Conservation (phyloP, 37 sponge, comb jelly and placozoan genomes). For the Beroe ovata region DNA sequence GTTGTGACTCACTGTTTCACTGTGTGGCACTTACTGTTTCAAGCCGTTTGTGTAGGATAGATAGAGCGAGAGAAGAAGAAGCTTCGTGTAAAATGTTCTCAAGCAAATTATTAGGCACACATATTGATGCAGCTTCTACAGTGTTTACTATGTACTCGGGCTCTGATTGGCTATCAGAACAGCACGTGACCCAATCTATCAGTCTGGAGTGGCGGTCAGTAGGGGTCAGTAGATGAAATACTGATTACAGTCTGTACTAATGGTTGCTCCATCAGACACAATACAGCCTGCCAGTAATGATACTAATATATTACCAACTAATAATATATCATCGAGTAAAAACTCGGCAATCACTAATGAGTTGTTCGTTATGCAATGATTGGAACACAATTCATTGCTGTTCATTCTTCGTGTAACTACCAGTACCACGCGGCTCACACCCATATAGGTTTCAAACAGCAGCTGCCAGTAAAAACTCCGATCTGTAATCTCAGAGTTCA, state of each 20-base stretch:
- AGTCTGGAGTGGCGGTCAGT: background rate
- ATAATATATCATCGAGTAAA: background rate
- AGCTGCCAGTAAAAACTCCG: too few relatives aligned
- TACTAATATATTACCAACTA: background rate
- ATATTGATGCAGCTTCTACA: background rate
- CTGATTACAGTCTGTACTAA: background rate
- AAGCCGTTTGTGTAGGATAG: too few relatives aligned
- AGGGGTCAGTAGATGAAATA: background rate
- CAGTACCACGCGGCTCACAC: too few relatives aligned
- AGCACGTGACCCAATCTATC: background rate
- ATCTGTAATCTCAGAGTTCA: too few relatives aligned
- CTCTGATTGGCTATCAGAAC: too few relatives aligned
- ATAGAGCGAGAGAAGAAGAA: too few relatives aligned
- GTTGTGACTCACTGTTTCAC: too few relatives aligned
- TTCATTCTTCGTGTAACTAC: too few relatives aligned
- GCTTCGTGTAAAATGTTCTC: background rate
- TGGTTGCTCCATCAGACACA: background rate
- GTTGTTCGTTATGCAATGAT: background rate
- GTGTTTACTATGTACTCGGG: background rate
- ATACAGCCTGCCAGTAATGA: background rate
- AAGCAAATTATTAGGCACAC: background rate
- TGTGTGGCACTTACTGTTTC: too few relatives aligned
- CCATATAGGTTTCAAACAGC: too few relatives aligned
- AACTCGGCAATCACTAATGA: background rate
- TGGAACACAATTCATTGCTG: too few relatives aligned